Conservation (phyloP, 2,113 vertebrate species). For the Gambusia holbrooki region DNA sequence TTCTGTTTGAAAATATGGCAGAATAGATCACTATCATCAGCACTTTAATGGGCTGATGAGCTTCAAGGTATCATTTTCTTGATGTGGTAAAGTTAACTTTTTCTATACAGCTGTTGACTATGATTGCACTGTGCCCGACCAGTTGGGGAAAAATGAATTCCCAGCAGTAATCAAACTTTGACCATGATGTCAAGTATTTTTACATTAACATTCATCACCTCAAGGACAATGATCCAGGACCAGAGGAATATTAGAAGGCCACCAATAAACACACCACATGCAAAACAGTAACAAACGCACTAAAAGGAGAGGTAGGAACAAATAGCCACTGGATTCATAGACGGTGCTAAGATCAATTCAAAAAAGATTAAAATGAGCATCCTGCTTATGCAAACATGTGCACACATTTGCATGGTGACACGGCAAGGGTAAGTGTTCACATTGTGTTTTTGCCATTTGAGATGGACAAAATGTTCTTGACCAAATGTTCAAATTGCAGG, state of each 20-base stretch:
- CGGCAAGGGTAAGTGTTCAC: constrained; percentile 27
- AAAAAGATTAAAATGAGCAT: constrained; percentile 44
- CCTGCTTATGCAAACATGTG: constrained; percentile 35
- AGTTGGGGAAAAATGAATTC: neutral
- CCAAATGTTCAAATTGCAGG: constrained; percentile 1
- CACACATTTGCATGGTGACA: constrained; percentile 48
- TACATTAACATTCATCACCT: neutral
- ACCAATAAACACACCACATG: constrained; percentile 22
- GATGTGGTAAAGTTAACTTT: constrained; percentile 11
- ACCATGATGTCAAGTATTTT: constrained; percentile 30
- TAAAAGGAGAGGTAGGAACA: constrained; percentile 9
- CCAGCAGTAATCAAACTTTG: constrained; percentile 5
- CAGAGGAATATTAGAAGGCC: constrained; percentile 8
- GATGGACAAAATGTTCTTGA: constrained; percentile 28
- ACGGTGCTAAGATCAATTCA: constrained; percentile 16
- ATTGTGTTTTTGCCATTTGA: constrained; percentile 7
- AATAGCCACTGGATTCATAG: neutral
- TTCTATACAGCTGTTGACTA: neutral
- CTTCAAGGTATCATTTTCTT: constrained; percentile 15
- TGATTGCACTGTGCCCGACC: neutral
- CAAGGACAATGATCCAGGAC: constrained; percentile 27
- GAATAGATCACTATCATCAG: no score
- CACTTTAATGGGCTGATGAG: neutral
- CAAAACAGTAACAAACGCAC: neutral
- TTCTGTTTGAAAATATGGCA: no score